Evolutionary conservation across 1,140 invertebrate species (phyloP).

Genomic region (Nymphalis io): DNA sequence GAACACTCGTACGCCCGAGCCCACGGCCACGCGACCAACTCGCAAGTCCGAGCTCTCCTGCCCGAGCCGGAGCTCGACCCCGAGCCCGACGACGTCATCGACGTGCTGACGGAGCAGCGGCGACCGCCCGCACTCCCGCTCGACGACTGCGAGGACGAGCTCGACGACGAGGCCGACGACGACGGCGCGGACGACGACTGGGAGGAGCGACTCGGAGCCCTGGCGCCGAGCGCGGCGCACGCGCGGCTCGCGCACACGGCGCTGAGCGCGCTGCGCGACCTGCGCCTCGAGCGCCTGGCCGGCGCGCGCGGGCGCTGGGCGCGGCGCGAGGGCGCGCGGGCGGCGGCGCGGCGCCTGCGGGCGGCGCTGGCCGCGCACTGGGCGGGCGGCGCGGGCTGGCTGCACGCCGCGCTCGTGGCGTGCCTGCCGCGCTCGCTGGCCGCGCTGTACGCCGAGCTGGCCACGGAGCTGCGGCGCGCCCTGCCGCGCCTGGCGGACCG

Average conservation of each 20-base stretch:
- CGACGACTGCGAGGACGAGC: conserved; percentile 6
- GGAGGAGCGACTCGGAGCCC: conserved; percentile 40
- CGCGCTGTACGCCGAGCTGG: conserved; percentile 39
- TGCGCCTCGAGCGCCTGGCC: conserved; percentile 43
- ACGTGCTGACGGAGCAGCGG: conserved; percentile 21
- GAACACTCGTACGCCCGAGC: conserved; percentile 62
- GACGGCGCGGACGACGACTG: conserved; percentile 38
- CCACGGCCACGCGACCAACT: conserved; percentile 38
- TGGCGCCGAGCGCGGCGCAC: conserved; percentile 37
- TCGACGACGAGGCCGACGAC: conserved; percentile 19
- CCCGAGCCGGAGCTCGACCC: conserved; percentile 30
- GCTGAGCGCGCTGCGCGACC: conserved; percentile 34
- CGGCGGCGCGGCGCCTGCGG: conserved; percentile 74
- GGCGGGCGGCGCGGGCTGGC: conserved; percentile 43
- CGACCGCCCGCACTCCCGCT: conserved; percentile 21
- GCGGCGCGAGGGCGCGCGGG: conserved; percentile 36
- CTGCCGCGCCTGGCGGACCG: conserved; percentile 51
- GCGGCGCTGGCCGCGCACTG: conserved; percentile 85
- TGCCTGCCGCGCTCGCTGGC: conserved; percentile 36
- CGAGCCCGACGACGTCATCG: conserved; percentile 28
- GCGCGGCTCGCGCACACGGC: conserved; percentile 34
- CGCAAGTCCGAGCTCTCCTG: conserved; percentile 42
- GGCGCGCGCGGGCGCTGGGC: conserved; percentile 30
- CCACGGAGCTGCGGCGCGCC: conserved; percentile 43
- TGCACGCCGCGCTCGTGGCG: conserved; percentile 42